phyloP scores from a whole-genome alignment of 2,888 invertebrate genomes.

The Agrypnus murinus region DNA sequence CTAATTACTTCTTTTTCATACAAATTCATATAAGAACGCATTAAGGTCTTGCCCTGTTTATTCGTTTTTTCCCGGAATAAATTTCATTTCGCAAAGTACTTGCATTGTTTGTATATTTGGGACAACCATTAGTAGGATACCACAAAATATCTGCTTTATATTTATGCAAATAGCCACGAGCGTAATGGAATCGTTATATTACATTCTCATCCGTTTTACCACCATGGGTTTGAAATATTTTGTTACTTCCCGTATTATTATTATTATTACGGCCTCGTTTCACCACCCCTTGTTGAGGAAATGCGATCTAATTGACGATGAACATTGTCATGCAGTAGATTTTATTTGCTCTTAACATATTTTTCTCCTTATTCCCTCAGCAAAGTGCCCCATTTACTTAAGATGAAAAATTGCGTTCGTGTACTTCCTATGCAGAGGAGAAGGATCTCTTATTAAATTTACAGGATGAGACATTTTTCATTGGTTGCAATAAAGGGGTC shows the following conservation, averaged over 20 bases:
- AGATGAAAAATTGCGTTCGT: background rate
- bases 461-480: no score
- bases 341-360: conserved; percentile 18
- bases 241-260: conserved; percentile 38
- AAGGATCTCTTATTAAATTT: background rate
- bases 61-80: no score
- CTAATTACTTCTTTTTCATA: no score
- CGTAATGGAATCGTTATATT: conserved; percentile 27
- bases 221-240: conserved; percentile 33
- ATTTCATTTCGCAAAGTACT: no score
- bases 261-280: conserved; percentile 25
- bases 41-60: no score
- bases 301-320: conserved; percentile 33
- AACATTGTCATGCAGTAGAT: conserved; percentile 31
- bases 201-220: conserved; percentile 32
- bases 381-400: conserved; percentile 14
- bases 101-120: no score
- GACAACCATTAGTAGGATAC: background rate
- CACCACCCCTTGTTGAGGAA: conserved; percentile 28
- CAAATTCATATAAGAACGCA: no score
- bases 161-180: conserved; percentile 23
- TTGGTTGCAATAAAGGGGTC: no score
- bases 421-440: background rate
- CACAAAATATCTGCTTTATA: background rate
- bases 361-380: background rate